Percentiles rank a stretch among this genome's conserved stretches.
phyloP scores from a whole-genome alignment of 2,888 invertebrate species.

The Microctonus hyperodae region DNA sequence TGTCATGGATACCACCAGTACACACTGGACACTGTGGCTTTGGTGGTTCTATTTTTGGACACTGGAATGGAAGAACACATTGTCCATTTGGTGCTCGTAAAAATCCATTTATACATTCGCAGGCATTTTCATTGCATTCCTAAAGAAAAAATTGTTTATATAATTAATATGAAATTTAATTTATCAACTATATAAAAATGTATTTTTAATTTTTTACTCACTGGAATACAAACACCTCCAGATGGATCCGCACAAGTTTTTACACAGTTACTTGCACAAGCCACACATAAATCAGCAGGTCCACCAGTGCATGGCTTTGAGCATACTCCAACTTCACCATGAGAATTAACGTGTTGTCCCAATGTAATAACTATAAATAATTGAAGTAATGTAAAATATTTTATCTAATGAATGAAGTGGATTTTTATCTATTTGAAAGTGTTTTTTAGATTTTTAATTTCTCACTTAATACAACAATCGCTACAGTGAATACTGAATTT shows the following conservation, averaged over 20 bases:
- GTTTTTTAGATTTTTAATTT: too few relatives aligned
- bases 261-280: neutral
- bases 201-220: neutral
- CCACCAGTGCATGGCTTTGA: constrained; percentile 13
- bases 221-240: neutral
- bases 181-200: neutral
- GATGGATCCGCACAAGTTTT: neutral
- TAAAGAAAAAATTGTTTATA: too few relatives aligned
- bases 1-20: neutral
- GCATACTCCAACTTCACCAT: too few relatives aligned
- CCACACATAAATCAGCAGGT: neutral
- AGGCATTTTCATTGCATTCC: neutral
- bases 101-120: neutral
- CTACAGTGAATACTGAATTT: too few relatives aligned
- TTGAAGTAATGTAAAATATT: too few relatives aligned
- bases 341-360: too few relatives aligned
- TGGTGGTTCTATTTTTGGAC: neutral
- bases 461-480: too few relatives aligned
- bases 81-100: neutral
- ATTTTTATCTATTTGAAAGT: too few relatives aligned
- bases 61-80: neutral
- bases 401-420: too few relatives aligned
- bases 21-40: neutral
- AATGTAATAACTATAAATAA: too few relatives aligned
- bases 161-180: neutral